Evolutionary conservation across 30 jellyfish, hydroid and myxozoan genomes (phyloP), one percentile per base, ranked within the genome.

Genomic region (Aurelia sp.): DNA sequence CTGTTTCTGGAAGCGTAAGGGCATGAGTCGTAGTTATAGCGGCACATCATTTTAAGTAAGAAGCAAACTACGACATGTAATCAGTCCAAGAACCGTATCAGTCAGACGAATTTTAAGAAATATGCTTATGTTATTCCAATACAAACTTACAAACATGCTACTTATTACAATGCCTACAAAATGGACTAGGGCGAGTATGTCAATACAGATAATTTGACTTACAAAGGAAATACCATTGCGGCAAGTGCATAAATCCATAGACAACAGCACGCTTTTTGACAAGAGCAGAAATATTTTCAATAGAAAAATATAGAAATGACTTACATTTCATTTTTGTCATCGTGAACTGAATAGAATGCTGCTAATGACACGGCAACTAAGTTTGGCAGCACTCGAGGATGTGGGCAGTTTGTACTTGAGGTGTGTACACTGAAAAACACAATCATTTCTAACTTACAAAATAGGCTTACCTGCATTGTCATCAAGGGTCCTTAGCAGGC

Each of bases 311-410:
- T 13, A 58, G 22, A 35, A 18, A 23, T 17, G 6, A 60, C 96
- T 76, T 68, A 87, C 96, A 69, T 72, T 12, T 91, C 96, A 31
- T 73, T 71, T 62, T 86, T 74, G 48, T 86, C 96, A 69, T 91
- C 98, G 60, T 77, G 80, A 1, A 85, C 88, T 22, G 94, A 80
- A 67, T 85, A 86, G 31, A 85, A 71, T 4, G 96, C 98, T 16
- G 98, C 98, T 64, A 91, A 61, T 1, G 91, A 79, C 3, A 91
- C 93, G 50, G 98, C 82, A 40, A 91, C 94, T 6, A 91, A 51
- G 74, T 91, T 91, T 44, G 98, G 91, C 23, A 91, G 93, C 50
- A 86, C 98, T 40, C 94, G 73, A 17, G 96, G 96, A 74, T 91
- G 98, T 0, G 98, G 98, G 62, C 98, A 91, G 17, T 55, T 76